Evolutionary conservation across 1,140 invertebrate species (phyloP).

Genomic region (Drusus annulatus): DNA sequence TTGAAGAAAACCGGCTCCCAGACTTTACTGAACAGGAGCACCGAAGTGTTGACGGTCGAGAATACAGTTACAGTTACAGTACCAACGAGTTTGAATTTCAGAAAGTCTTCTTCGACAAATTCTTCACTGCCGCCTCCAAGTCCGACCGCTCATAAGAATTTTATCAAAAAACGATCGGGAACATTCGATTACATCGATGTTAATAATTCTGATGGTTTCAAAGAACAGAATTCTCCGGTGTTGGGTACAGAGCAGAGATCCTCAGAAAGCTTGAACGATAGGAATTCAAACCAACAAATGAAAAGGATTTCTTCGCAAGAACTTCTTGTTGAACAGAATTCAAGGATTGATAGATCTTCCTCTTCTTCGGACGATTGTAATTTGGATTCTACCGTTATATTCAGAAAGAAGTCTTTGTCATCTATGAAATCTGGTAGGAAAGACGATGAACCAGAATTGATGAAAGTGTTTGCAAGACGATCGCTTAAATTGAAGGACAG

Average conservation of each 20-base stretch:
- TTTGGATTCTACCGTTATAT: slow-evolving; percentile 69
- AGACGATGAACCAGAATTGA: slow-evolving; percentile 82
- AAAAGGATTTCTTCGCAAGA: slow-evolving; percentile 56
- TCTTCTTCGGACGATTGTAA: slow-evolving; percentile 57
- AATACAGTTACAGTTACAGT: slow-evolving; percentile 28
- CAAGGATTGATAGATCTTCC: slow-evolving; percentile 52
- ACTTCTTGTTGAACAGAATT: slow-evolving; percentile 52
- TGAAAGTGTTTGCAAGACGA: slow-evolving; percentile 84
- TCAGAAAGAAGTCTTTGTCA: slow-evolving; percentile 69
- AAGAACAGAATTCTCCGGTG: slow-evolving; percentile 27
- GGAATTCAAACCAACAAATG: slow-evolving; percentile 38
- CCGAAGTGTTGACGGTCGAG: slow-evolving; percentile 44
- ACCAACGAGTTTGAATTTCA: slow-evolving; percentile 47
- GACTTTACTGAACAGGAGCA: slow-evolving; percentile 52
- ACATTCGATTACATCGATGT: slow-evolving; percentile 49
- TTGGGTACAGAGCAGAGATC: slow-evolving; percentile 28
- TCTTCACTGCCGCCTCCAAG: slow-evolving; percentile 55
- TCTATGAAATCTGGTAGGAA: slow-evolving; percentile 61
- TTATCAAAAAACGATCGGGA: slow-evolving; percentile 52
- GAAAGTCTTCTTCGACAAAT: slow-evolving; percentile 36
- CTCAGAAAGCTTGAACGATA: slow-evolving; percentile 21
- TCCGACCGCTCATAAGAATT: slow-evolving; percentile 53
- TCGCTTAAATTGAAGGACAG: slow-evolving; percentile 83
- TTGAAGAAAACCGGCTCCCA: slow-evolving; percentile 51
- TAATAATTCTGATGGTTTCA: slow-evolving; percentile 41